Conservation (phyloP, 37 sponge, comb jelly and placozoan genomes). For the Tethya wilhelma region DNA sequence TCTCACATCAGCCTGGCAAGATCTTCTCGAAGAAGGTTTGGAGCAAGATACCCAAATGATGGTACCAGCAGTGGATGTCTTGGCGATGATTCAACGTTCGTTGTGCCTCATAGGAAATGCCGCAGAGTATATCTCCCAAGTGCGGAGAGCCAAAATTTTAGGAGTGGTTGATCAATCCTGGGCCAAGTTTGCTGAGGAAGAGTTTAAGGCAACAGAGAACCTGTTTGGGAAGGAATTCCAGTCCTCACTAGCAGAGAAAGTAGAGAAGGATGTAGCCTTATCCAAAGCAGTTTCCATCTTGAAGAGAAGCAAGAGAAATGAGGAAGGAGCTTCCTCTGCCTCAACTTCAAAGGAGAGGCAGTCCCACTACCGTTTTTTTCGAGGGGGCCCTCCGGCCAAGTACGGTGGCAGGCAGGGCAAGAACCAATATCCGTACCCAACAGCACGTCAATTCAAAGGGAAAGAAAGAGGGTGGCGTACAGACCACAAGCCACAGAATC, state of each 20-base stretch:
- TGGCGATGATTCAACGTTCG: too few relatives aligned
- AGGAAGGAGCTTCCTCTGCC: background rate
- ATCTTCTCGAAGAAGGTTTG: too few relatives aligned
- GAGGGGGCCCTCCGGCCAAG: slow-evolving; percentile 41
- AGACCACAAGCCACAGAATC: background rate
- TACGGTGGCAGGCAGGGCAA: slow-evolving; percentile 44
- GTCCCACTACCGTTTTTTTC: slow-evolving; percentile 19
- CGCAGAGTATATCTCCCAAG: too few relatives aligned
- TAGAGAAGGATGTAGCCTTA: slow-evolving; percentile 27
- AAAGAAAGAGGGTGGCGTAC: background rate
- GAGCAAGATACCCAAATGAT: too few relatives aligned
- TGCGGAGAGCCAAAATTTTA: too few relatives aligned
- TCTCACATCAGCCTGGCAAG: slow-evolving; percentile 24
- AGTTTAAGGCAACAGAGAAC: too few relatives aligned
- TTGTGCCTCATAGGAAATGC: too few relatives aligned
- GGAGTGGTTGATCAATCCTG: too few relatives aligned
- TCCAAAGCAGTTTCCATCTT: slow-evolving; percentile 33
- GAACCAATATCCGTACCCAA: slow-evolving; percentile 7
- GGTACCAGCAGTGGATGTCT: too few relatives aligned
- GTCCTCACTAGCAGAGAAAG: slow-evolving; percentile 1
- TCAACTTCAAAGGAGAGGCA: background rate
- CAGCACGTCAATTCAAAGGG: background rate
- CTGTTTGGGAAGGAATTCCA: slow-evolving; percentile 35
- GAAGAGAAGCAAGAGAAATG: slow-evolving; percentile 5
- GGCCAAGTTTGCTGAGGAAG: too few relatives aligned